Conservation (phyloP, 1,140 invertebrate genomes). For the Ephestia elutella region DNA sequence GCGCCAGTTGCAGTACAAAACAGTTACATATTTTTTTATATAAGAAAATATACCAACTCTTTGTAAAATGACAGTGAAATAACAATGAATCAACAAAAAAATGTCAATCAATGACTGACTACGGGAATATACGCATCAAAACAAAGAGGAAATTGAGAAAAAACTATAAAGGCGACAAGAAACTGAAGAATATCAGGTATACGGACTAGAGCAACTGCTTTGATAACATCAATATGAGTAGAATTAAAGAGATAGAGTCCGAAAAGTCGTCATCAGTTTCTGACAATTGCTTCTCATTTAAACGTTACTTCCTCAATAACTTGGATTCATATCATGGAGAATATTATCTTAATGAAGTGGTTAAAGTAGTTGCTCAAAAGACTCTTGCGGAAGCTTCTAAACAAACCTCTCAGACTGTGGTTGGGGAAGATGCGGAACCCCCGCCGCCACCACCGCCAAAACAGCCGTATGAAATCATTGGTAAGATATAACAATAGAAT, state of each 20-base stretch:
- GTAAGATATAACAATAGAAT: slow-evolving; percentile 22
- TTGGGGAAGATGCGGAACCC: slow-evolving; percentile 40
- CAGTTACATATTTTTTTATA: neutral
- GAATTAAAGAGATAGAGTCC: slow-evolving; percentile 27
- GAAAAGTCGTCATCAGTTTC: slow-evolving; percentile 31
- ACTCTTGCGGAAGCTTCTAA: slow-evolving; percentile 21
- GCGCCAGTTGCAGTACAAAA: too few relatives aligned
- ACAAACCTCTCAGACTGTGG: slow-evolving; percentile 31
- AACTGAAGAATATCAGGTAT: too few relatives aligned
- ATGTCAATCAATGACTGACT: too few relatives aligned
- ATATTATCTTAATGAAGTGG: slow-evolving; percentile 42
- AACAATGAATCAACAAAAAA: too few relatives aligned
- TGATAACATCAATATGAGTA: neutral
- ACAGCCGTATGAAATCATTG: slow-evolving; percentile 55
- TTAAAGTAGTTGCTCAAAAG: slow-evolving; percentile 46
- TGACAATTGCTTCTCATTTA: slow-evolving; percentile 40
- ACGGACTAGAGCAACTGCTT: neutral
- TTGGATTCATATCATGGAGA: slow-evolving; percentile 61
- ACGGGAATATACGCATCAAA: too few relatives aligned
- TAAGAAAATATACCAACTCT: neutral
- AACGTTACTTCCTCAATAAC: slow-evolving; percentile 62
- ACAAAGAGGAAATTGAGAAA: too few relatives aligned
- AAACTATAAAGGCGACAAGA: too few relatives aligned
- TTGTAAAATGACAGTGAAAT: neutral
- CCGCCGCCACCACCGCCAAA: slow-evolving; percentile 27